Percentiles rank a stretch among this genome's conserved stretches.
These are phyloP conservation scores for Halcyon chelicuti DNA, from an alignment of 2,797 vertebrate species.

Conservation along the genomic window DNA sequence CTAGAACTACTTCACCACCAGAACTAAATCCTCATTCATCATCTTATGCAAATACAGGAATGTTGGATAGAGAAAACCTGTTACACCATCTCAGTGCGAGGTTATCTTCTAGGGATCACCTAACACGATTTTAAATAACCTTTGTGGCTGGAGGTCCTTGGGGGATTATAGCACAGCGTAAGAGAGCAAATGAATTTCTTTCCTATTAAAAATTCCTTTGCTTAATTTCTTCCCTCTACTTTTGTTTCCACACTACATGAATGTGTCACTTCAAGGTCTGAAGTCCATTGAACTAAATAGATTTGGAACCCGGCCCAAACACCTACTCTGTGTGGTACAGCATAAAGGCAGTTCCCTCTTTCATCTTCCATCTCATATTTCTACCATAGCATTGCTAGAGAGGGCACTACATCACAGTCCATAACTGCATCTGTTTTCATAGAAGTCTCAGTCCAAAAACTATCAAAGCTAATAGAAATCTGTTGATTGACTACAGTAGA, in stretches of 20 bases:
- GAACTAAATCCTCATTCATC: neutral
- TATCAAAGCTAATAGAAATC: neutral
- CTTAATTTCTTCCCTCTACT: conserved; percentile 3
- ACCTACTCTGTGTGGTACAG: conserved; percentile 43
- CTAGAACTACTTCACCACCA: neutral
- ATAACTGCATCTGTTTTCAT: conserved; percentile 38
- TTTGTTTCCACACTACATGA: neutral
- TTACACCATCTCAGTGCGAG: neutral
- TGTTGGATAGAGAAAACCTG: neutral
- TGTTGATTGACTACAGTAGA: neutral
- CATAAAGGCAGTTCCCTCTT: conserved; percentile 1
- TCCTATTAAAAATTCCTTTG: conserved; percentile 14
- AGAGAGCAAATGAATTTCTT: conserved; percentile 3
- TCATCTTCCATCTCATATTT: conserved; percentile 42
- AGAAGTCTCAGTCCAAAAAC: neutral
- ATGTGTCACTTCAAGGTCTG: conserved; percentile 33
- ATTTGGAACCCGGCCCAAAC: conserved; percentile 49
- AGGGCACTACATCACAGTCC: neutral
- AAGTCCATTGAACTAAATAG: conserved; percentile 25
- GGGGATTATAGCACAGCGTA: neutral
- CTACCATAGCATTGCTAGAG: conserved; percentile 5
- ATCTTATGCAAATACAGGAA: neutral
- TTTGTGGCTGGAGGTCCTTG: neutral
- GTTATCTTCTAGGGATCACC: neutral
- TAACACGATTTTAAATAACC: neutral